Conservation (phyloP, 2,113 vertebrate species). For the Nothoprocta perdicaria region DNA sequence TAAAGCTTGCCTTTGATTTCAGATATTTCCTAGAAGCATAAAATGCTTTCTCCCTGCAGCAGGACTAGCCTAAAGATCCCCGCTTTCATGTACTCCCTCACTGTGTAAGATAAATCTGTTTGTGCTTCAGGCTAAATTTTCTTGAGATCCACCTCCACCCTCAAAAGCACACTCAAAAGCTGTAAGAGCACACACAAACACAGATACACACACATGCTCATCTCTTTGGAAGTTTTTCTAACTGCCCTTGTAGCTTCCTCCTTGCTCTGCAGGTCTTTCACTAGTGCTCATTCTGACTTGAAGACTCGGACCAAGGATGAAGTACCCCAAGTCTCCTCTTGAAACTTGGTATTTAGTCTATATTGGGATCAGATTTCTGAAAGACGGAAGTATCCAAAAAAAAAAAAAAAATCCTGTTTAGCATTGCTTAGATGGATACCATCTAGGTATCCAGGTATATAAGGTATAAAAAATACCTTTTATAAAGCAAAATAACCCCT, state of each 20-base stretch:
- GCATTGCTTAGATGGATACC: rapidly evolving
- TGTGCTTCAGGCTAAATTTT: background rate
- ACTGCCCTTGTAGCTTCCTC: background rate
- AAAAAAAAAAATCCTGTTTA: background rate
- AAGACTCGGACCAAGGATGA: background rate
- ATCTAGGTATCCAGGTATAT: background rate
- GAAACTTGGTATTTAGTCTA: background rate
- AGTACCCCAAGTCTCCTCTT: background rate
- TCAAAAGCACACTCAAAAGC: rapidly evolving
- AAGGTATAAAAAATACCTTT: background rate
- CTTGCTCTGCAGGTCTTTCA: background rate
- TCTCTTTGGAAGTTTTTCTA: background rate
- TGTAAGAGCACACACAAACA: background rate
- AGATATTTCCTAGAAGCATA: background rate
- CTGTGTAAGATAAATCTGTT: background rate
- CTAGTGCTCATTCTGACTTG: background rate
- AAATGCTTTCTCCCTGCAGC: background rate
- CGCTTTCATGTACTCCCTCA: rapidly evolving
- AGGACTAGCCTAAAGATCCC: background rate
- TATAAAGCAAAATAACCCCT: background rate
- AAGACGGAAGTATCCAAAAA: background rate
- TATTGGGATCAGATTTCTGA: background rate
- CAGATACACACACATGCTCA: too few relatives aligned
- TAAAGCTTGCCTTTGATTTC: background rate
- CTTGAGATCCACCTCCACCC: rapidly evolving